A percentile compares a stretch with the other conserved stretches of the same genome.
Conservation (phyloP, 2,113 vertebrate genomes). For the Oryzias curvinotus region DNA sequence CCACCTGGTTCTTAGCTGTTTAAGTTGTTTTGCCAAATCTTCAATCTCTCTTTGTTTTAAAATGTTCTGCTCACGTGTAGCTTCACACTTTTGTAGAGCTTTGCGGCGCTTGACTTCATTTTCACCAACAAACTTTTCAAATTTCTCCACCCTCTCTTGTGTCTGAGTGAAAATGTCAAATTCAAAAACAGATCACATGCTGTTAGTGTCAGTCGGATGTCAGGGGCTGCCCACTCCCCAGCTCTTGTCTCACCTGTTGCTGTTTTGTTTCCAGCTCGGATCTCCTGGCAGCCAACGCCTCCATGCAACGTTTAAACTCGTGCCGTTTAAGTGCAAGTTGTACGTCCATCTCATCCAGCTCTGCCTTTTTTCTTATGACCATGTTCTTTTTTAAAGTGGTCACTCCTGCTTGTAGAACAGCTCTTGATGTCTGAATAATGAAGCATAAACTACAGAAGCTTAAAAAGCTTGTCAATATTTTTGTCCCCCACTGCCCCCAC, state of each 20-base stretch:
- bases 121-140: conserved; percentile 74
- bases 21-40: conserved; percentile 63
- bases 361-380: conserved; percentile 73
- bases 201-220: not conserved
- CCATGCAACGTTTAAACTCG: conserved; percentile 67
- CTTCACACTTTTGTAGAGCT: conserved; percentile 69
- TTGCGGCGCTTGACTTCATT: conserved; percentile 64
- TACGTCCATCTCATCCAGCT: conserved; percentile 66
- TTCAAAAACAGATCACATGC: not conserved
- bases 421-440: conserved; percentile 54
- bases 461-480: not conserved
- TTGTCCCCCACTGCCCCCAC: no score
- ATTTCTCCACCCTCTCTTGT: conserved; percentile 67
- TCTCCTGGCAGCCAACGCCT: conserved; percentile 46
- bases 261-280: conserved; percentile 71
- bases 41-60: conserved; percentile 66
- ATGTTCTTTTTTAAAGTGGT: conserved; percentile 72
- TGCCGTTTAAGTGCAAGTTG: conserved; percentile 69
- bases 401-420: conserved; percentile 62
- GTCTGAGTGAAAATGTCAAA: conserved; percentile 55
- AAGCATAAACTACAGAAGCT: not conserved
- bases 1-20: conserved; percentile 67
- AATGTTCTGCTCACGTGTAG: conserved; percentile 64
- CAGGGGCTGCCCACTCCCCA: no score
- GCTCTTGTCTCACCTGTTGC: conserved; percentile 57